Evolutionary conservation across 2,113 vertebrate genomes (phyloP).

Genomic region (Alligator sinensis): DNA sequence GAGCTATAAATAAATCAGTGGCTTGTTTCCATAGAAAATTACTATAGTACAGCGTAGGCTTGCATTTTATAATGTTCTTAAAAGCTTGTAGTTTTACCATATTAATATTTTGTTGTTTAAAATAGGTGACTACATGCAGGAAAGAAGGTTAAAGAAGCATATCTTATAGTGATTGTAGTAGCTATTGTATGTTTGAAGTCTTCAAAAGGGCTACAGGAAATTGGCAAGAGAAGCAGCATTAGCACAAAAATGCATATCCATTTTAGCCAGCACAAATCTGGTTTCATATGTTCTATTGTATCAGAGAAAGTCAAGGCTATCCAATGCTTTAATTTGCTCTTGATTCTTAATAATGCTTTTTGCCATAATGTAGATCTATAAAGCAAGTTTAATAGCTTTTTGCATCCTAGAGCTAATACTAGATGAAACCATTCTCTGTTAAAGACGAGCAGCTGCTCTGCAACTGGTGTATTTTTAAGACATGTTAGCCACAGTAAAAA

Average conservation of each 20-base stretch:
- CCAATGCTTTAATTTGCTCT: conserved; percentile 59
- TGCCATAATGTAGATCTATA: conserved; percentile 47
- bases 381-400: conserved; percentile 4
- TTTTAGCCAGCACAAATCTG: conserved; percentile 17
- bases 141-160: background rate
- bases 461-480: conserved; percentile 9
- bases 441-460: conserved; percentile 23
- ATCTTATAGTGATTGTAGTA: background rate
- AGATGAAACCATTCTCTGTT: background rate
- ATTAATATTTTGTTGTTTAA: background rate
- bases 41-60: background rate
- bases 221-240: conserved; percentile 3
- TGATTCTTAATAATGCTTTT: conserved; percentile 43
- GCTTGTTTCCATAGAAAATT: background rate
- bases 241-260: conserved; percentile 32
- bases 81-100: background rate
- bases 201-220: conserved; percentile 34
- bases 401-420: background rate
- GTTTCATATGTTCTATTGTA: conserved; percentile 34
- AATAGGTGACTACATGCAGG: background rate
- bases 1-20: accelerated
- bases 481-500: background rate
- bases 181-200: background rate
- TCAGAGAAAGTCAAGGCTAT: conserved; percentile 38
- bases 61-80: background rate